phyloP scores from a whole-genome alignment of 23 tunicate species.

The Oikopleura vanhoeffeni region DNA sequence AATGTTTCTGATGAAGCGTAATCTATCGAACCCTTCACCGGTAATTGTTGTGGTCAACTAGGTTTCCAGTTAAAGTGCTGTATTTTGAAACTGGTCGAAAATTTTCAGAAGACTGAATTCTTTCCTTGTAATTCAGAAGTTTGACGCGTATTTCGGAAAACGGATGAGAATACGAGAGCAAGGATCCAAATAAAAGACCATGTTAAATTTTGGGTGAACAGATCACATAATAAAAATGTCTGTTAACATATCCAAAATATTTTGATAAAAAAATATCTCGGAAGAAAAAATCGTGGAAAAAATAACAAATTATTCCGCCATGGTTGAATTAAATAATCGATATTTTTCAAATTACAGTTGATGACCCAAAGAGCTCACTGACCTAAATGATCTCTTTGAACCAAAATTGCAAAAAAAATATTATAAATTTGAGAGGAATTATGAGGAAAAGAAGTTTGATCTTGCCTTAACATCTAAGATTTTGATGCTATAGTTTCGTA shows the following conservation, averaged over 20 bases:
- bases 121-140: background rate
- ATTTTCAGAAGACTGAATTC: background rate
- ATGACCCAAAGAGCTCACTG: too few relatives aligned
- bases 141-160: slow-evolving; percentile 18
- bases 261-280: background rate
- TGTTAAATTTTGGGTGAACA: too few relatives aligned
- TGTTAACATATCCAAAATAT: slow-evolving; percentile 41
- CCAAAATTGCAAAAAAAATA: too few relatives aligned
- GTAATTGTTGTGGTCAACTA: background rate
- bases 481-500: too few relatives aligned
- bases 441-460: too few relatives aligned
- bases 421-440: too few relatives aligned
- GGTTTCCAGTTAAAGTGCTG: background rate
- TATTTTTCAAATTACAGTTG: too few relatives aligned
- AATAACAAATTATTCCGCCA: too few relatives aligned
- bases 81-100: background rate
- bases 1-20: background rate
- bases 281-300: too few relatives aligned
- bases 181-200: slow-evolving; percentile 48
- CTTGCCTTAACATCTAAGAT: too few relatives aligned
- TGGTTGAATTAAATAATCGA: too few relatives aligned
- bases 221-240: slow-evolving; percentile 20
- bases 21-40: background rate
- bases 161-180: slow-evolving; percentile 33
- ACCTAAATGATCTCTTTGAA: too few relatives aligned